A percentile compares a stretch with the other conserved stretches of the same genome.
phyloP scores from a whole-genome alignment of 2,113 vertebrate genomes.

The Sebastes fasciatus region DNA sequence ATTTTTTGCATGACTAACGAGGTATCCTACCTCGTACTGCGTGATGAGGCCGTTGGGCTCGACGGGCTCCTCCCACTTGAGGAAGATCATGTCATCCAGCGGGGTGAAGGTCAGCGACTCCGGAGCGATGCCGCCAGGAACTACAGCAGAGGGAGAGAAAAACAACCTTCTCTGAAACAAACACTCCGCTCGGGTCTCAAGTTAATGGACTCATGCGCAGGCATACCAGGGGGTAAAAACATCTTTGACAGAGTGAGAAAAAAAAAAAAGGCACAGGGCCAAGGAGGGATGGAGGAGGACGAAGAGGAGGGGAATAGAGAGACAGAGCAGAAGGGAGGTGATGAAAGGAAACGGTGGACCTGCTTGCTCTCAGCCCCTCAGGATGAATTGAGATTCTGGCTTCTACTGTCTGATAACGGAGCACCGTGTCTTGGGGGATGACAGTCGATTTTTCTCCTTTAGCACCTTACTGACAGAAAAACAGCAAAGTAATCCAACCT shows the following conservation, averaged over 20 bases:
- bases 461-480: constrained; percentile 59
- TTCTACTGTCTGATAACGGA: constrained; percentile 69
- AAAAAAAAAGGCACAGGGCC: constrained; percentile 27
- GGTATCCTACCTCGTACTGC: constrained; percentile 90
- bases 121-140: constrained; percentile 92
- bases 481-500: constrained; percentile 50
- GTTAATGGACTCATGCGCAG: constrained; percentile 55
- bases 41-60: constrained; percentile 96
- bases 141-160: constrained; percentile 76
- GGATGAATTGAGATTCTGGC: constrained; percentile 65
- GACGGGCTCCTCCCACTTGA: constrained; percentile 96
- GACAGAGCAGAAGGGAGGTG: constrained; percentile 31
- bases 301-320: constrained; percentile 8
- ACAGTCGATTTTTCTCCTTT: constrained; percentile 71
- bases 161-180: constrained; percentile 64
- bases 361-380: constrained; percentile 34
- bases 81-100: constrained; percentile 95
- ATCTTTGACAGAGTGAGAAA: constrained; percentile 47
- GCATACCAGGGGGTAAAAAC: constrained; percentile 59
- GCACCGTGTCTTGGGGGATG: constrained; percentile 49
- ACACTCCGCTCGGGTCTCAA: constrained; percentile 34
- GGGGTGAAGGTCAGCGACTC: constrained; percentile 95
- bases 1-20: neutral
- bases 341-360: constrained; percentile 48
- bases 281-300: constrained; percentile 10